These are phyloP conservation scores for Drosophila repletoides DNA, from an alignment of 1,140 invertebrate species.

Conservation along the genomic window DNA sequence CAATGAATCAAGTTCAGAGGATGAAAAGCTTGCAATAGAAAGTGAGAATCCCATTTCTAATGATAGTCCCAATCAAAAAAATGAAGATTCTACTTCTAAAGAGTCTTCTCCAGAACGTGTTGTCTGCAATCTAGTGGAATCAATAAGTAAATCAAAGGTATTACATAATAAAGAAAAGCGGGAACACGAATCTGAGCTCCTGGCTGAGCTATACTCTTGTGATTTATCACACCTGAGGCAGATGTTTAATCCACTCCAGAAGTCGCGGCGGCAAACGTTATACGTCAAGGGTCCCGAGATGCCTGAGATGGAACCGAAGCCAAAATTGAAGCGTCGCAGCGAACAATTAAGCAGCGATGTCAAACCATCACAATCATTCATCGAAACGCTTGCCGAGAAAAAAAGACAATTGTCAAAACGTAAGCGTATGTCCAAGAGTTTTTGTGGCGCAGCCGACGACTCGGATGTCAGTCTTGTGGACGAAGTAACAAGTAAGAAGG, in stretches of 20 bases:
- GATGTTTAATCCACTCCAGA: slow-evolving; percentile 70
- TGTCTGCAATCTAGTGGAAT: neutral
- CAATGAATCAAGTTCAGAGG: too few species aligned
- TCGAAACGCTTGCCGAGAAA: slow-evolving; percentile 53
- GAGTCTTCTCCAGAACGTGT: neutral
- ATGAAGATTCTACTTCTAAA: neutral
- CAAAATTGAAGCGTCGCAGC: slow-evolving; percentile 59
- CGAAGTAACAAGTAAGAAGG: slow-evolving; percentile 7
- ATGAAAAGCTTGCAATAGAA: neutral
- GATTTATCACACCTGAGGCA: slow-evolving; percentile 52
- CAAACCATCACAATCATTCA: slow-evolving; percentile 70
- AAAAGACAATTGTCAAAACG: slow-evolving; percentile 34
- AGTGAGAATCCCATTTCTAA: neutral
- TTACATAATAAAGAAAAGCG: slow-evolving; percentile 15
- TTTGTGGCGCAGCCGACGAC: slow-evolving; percentile 46
- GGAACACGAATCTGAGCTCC: slow-evolving; percentile 41
- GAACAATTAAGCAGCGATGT: slow-evolving; percentile 46
- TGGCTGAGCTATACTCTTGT: slow-evolving; percentile 40
- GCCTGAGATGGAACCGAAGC: slow-evolving; percentile 30
- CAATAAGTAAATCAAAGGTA: neutral
- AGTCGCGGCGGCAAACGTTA: slow-evolving; percentile 59
- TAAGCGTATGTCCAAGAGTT: slow-evolving; percentile 67
- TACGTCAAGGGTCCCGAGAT: slow-evolving; percentile 19
- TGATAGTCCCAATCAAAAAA: neutral
- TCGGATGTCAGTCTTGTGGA: slow-evolving; percentile 6